These are phyloP conservation scores for Scomber japonicus DNA, from an alignment of 2,113 vertebrate genomes.

Conservation along the genomic window DNA sequence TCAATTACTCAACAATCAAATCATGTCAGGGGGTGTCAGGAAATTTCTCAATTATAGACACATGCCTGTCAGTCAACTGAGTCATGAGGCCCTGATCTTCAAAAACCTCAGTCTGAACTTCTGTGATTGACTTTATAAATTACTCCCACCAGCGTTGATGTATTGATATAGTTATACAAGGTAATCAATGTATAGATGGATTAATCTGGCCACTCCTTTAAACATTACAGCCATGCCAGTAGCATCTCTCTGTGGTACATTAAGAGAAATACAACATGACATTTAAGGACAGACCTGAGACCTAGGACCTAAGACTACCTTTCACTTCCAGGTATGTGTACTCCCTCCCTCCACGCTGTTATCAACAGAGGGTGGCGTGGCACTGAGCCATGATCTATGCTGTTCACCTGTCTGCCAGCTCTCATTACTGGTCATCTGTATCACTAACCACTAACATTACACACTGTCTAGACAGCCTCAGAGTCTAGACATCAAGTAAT, in stretches of 20 bases:
- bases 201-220: background rate
- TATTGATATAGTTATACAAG: background rate
- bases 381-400: conserved; percentile 12
- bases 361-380: conserved; percentile 14
- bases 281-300: background rate
- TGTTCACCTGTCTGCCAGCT: conserved; percentile 52
- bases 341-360: background rate
- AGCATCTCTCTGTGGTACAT: background rate
- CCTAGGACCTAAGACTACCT: background rate
- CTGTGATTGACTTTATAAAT: background rate
- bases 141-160: background rate
- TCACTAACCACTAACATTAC: conserved; percentile 56
- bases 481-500: conserved; percentile 45
- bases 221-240: background rate
- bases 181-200: background rate
- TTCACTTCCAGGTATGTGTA: background rate
- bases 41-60: conserved; percentile 7
- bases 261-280: background rate
- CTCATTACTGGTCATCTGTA: conserved; percentile 60
- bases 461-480: conserved; percentile 56
- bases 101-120: background rate
- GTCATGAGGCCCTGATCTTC: background rate
- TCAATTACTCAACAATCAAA: conserved; percentile 8
- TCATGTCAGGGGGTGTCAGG: background rate
- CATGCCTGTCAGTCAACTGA: background rate